Base-by-base conservation (phyloP, 2,113 vertebrate species). In the Sapajus apella region DNA sequence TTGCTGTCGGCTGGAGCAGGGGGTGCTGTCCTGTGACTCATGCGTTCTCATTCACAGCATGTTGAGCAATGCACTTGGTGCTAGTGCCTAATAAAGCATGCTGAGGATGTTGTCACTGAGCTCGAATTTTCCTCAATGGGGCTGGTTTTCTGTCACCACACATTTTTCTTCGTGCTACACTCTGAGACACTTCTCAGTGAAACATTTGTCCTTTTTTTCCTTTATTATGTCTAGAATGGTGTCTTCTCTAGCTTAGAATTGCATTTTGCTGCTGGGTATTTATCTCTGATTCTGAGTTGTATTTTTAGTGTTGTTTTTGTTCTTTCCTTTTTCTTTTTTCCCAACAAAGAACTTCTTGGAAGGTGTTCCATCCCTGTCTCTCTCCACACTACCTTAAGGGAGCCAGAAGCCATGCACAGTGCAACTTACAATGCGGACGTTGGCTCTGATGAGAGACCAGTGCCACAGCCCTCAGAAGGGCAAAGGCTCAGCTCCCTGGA, bases 91-190 rank as follows among this genome's bases (percentile, higher is more conserved):
- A 94, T 97, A 97, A 95, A 96, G 92, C 95, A 90, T 95, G 72
- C 96, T 76, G 94, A 93, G 68, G 90, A 83, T 95, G 79, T 79
- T 96, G 96, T 97, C 96, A 89, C 81, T 35, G 43, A 88, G 86
- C 96, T 95, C 32, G 10, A 43, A 35, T 97, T 97, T 96, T 97
- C 92, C 77, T 98, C 97, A 96, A 56, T 97, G 96, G 83, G 91
- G 55, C 95, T 56, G 45, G 83, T 72, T 97, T 91, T 88, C 84
- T 97, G 72, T 97, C 92, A 96, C 96, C 73, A 96, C 91, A 90
- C 66, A 75, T 64, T 88, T 37, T 40, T 95, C 56, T 95, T 95
- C 30, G 32, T 88, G 75, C 81, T 82, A 37, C 0, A 1, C 45
- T 96, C 76, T 21, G 87, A 96, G 88, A 75, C 64, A 25, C 90